Conservation (phyloP, 2,113 vertebrate species). For the Acanthisitta chloris region DNA sequence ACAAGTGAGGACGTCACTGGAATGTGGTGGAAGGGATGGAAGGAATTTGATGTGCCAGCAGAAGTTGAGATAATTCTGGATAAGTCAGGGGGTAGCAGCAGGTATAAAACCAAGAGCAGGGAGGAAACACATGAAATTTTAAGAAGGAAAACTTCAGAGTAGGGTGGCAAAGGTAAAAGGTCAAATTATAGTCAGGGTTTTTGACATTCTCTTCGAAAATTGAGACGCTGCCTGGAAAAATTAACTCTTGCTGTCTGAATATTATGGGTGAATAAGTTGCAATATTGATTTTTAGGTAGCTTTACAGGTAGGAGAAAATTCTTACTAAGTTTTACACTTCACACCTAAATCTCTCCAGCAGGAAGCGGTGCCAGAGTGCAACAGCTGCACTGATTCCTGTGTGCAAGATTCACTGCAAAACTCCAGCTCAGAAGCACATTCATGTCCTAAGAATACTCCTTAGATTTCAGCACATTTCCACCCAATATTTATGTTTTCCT, state of each 20-base stretch:
- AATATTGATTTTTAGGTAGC: not conserved
- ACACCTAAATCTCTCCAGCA: not conserved
- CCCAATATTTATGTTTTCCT: not conserved
- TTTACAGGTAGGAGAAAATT: not conserved
- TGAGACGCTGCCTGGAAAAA: not conserved
- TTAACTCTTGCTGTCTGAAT: not conserved
- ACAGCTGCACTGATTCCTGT: not conserved
- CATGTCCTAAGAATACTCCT: not conserved
- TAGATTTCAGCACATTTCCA: not conserved
- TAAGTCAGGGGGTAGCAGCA: not conserved
- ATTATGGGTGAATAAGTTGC: not conserved
- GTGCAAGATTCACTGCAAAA: not conserved
- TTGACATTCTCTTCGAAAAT: not conserved
- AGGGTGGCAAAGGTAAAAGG: not conserved
- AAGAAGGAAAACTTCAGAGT: not conserved
- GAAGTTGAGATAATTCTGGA: not conserved
- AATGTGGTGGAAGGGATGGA: not conserved
- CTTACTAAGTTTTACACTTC: not conserved
- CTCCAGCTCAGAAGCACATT: not conserved
- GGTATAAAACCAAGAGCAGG: not conserved
- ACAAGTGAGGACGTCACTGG: not conserved
- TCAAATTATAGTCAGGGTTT: not conserved
- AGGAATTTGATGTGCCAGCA: not conserved
- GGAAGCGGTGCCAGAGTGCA: not conserved
- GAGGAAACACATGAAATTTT: not conserved